phyloP scores from a whole-genome alignment of 2,113 vertebrate species.

The Rhinoptilus africanus region DNA sequence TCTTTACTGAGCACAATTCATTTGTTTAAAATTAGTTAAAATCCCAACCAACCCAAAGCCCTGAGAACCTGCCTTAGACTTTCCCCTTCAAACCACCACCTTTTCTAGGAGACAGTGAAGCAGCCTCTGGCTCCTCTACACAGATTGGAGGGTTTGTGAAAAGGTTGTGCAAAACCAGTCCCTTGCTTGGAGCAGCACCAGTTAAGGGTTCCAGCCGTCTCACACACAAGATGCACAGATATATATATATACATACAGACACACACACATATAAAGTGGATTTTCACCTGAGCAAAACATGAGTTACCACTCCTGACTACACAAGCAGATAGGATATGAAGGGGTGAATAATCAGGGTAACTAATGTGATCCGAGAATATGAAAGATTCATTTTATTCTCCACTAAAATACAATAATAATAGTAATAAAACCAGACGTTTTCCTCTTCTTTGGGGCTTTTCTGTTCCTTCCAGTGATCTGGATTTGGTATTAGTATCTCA shows the following conservation, averaged over 20 bases:
- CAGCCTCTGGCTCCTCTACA: background rate
- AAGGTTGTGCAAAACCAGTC: background rate
- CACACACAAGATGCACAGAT: background rate
- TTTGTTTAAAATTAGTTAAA: background rate
- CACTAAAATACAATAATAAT: background rate
- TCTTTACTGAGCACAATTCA: background rate
- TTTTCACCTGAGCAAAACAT: slow-evolving; percentile 4
- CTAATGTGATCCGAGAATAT: background rate
- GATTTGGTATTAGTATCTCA: background rate
- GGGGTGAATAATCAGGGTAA: background rate
- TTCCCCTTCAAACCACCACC: background rate
- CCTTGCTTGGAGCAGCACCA: background rate
- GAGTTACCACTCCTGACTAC: background rate
- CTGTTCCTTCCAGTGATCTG: background rate
- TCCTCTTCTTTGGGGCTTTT: background rate
- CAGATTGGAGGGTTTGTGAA: background rate
- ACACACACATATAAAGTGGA: background rate
- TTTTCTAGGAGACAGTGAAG: background rate
- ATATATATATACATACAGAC: rapidly evolving
- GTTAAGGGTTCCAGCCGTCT: background rate
- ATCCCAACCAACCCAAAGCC: background rate
- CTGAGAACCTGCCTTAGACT: background rate
- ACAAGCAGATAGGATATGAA: background rate
- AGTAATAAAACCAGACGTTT: background rate
- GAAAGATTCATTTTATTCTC: background rate